phyloP scores from a whole-genome alignment of 1,140 invertebrate genomes.

The Drosophila melanica region DNA sequence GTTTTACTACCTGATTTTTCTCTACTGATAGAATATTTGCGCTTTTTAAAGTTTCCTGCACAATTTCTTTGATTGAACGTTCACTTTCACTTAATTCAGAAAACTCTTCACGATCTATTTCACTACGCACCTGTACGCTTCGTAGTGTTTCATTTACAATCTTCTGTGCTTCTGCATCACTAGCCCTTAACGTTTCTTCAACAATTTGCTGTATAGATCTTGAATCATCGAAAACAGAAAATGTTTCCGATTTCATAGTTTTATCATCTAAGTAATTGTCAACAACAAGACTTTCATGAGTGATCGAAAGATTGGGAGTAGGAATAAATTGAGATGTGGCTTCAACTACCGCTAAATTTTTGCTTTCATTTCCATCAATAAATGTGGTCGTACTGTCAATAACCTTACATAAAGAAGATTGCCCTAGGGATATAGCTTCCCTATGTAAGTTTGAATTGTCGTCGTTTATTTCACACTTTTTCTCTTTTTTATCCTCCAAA shows the following conservation, averaged over 20 bases:
- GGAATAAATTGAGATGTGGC: too few relatives aligned
- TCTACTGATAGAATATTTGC: slow-evolving; percentile 13
- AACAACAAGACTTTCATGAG: too few relatives aligned
- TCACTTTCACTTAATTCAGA: slow-evolving; percentile 11
- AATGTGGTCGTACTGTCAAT: too few relatives aligned
- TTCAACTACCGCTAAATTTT: background rate
- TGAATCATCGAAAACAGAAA: slow-evolving; percentile 27
- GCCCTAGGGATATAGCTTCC: too few relatives aligned
- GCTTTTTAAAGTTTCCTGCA: slow-evolving; percentile 61
- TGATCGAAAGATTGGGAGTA: too few relatives aligned
- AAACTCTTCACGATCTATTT: background rate
- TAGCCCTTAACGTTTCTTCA: slow-evolving; percentile 67
- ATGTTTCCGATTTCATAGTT: background rate
- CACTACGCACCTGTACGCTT: slow-evolving; percentile 32
- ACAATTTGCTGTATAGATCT: slow-evolving; percentile 71
- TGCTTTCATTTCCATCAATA: too few relatives aligned
- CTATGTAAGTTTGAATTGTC: slow-evolving; percentile 7
- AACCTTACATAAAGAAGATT: too few relatives aligned
- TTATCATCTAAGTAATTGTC: background rate
- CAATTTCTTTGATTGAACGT: slow-evolving; percentile 60
- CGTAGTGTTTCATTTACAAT: slow-evolving; percentile 67
- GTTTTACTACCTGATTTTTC: slow-evolving; percentile 1
- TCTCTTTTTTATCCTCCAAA: slow-evolving; percentile 28
- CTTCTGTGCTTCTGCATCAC: slow-evolving; percentile 64
- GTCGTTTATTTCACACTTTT: slow-evolving; percentile 1